Evolutionary conservation across 2,888 invertebrate genomes (phyloP), one percentile per base, ranked within the genome.

Genomic region (Calliscelio sp.): DNA sequence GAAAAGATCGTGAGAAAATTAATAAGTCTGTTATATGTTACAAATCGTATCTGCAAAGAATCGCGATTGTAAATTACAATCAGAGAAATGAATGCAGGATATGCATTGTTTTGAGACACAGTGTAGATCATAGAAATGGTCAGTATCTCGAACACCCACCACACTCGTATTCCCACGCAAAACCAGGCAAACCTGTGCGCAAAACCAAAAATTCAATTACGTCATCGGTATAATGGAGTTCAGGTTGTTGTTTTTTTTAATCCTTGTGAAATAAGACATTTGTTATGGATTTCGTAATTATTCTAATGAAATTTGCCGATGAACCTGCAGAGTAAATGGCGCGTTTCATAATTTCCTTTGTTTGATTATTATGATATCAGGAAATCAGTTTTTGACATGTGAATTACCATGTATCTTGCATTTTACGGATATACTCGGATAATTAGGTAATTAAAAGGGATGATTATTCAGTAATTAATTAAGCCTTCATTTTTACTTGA

Each of bases 71-170:
- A 73, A 80, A 80, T 65, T 57, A 24, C 57, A 80, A 80, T 80
- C 73, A 57, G n/a, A 49, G 80, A 53, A 57, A 55, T 11, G 73
- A 80, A 61, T 44, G 53, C 16, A 24, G n/a, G n/a, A n/a, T n/a
- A 44, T 25, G 41, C 59, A 81, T 75, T 81, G 68, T 75, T 75
- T 75, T 53, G 66, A 68, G 46, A 46, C 70, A 70, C 70, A 22
- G 25, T 28, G 75, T 81, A 81, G 65, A 81, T 68, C 75, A 63
- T 61, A 20, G 81, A 53, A 81, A 68, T 70, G 81, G 81, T 70
- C 81, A 81, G 70, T 68, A 25, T 51, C 66, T 57, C 8, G n/a
- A n/a, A n/a, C n/a, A 59, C 2, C 49, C 70, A 55, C 75, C 75
- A n/a, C 53, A 75, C 75, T 49, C 16, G 11, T 46, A 46, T 75